A percentile compares a stretch with the other conserved stretches of the same genome.
Evolutionary conservation across 2,113 vertebrate species (phyloP).

Genomic region (Thamnaconus septentrionalis): DNA sequence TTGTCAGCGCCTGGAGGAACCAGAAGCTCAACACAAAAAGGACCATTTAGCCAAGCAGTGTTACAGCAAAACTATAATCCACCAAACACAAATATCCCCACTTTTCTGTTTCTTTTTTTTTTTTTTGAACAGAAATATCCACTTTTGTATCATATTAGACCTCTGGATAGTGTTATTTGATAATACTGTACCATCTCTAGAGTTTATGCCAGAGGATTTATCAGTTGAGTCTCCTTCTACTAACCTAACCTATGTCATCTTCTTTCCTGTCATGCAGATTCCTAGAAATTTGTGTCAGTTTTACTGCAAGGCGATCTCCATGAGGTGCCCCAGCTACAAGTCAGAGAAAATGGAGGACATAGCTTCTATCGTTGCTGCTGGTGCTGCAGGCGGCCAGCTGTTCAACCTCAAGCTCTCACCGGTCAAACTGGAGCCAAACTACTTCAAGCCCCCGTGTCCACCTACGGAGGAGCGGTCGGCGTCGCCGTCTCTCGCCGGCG

Average conservation of each 20-base stretch:
- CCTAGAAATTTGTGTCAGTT: neutral
- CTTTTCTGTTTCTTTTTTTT: too few species aligned
- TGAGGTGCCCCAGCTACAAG: constrained; percentile 54
- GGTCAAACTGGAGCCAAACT: constrained; percentile 28
- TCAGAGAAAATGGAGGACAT: constrained; percentile 10
- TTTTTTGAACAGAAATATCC: too few species aligned
- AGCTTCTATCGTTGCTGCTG: constrained; percentile 28
- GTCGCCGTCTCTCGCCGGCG: constrained; percentile 12
- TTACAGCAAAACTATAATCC: too few species aligned
- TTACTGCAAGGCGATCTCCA: constrained; percentile 9
- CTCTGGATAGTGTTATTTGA: too few species aligned
- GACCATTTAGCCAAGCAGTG: too few species aligned
- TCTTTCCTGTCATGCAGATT: constrained; percentile 16
- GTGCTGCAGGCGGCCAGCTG: neutral
- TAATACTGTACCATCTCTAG: too few species aligned
- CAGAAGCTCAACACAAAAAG: too few species aligned
- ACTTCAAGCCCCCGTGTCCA: constrained; percentile 35
- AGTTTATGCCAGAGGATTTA: too few species aligned
- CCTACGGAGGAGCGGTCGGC: neutral
- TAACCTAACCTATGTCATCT: neutral
- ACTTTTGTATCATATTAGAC: neutral
- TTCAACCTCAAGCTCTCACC: constrained; percentile 37
- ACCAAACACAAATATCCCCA: too few species aligned
- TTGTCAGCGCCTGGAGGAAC: too few species aligned
- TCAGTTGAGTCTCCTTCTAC: too few species aligned